Evolutionary conservation across 2,113 vertebrate species (phyloP).

Genomic region (Bettongia penicillata): DNA sequence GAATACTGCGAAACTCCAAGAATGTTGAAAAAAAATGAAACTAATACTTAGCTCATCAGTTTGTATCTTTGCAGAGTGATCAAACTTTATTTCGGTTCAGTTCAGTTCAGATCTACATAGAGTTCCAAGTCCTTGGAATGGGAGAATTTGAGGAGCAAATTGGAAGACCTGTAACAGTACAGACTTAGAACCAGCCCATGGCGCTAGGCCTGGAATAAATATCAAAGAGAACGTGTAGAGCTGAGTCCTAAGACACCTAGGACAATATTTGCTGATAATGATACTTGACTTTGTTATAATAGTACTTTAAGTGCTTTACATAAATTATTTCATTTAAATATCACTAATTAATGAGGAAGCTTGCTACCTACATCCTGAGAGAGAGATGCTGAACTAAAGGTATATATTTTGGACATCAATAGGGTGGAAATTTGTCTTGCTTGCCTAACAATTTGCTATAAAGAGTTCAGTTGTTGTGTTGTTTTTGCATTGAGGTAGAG

Average conservation of each 20-base stretch:
- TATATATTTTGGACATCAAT: neutral
- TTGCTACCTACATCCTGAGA: neutral
- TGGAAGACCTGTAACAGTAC: neutral
- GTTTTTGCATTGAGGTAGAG: neutral
- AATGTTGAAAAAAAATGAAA: neutral
- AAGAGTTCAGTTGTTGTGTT: neutral
- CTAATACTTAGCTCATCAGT: neutral
- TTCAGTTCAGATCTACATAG: neutral
- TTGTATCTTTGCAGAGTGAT: neutral
- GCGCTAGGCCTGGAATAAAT: neutral
- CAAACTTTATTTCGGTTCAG: neutral
- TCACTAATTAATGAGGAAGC: neutral
- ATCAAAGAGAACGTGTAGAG: neutral
- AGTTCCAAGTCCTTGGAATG: neutral
- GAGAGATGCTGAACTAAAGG: neutral
- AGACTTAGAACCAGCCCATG: neutral
- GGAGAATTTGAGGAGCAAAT: neutral
- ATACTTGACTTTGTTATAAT: neutral
- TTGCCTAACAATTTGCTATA: neutral
- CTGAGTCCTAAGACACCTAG: neutral
- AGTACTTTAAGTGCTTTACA: neutral
- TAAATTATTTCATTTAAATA: neutral
- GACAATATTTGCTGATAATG: neutral
- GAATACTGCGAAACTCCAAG: neutral
- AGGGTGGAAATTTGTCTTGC: neutral